Base-by-base conservation (phyloP, 2,113 vertebrate genomes). In the Tyto alba region DNA sequence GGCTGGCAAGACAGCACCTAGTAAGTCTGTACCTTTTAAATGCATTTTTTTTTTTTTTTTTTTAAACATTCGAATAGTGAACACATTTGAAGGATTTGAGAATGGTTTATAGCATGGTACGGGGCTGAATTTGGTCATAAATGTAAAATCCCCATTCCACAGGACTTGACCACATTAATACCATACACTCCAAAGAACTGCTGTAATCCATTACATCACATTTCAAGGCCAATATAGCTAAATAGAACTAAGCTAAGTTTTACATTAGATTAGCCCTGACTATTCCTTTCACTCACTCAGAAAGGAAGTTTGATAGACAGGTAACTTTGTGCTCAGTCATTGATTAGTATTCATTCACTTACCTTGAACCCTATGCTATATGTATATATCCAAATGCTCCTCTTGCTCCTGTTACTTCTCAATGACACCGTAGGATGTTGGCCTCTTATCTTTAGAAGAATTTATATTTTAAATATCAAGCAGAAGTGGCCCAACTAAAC, bases 31-130 rank as follows among this genome's bases (percentile, higher is more conserved):
- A 36, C 50, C 23, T 19, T 57, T 59, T 11, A 34, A 64, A 55
- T 6, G 4, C 3, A 1, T 19, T 45, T 25, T 41, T 16, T 13
- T n/a, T n/a, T n/a, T n/a, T n/a, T n/a, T n/a, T n/a, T n/a, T n/a
- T n/a, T n/a, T n/a, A n/a, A n/a, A 18, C 32, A 26, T 13, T 9
- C 27, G 11, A 40, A 34, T 25, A 11, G 15, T 17, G 27, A n/a
- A 10, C 18, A 26, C 27, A 26, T 3, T 10, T 6, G 16, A 34
- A 43, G 5, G 10, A n/a, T 50, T 38, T 67, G 10, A 57, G 48
- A 48, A 84, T 52, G 21, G 16, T 56, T 67, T 50, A 0, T 25
- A 15, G 12, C 6, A 4, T 0, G 4, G 14, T 7, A 15, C 67
- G 17, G 41, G 20, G 20, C 47, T 45, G 18, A 67, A n/a, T 27